These are phyloP conservation scores for Pseudochirops corinnae DNA, from an alignment of 2,797 vertebrate species.

Conservation along the genomic window DNA sequence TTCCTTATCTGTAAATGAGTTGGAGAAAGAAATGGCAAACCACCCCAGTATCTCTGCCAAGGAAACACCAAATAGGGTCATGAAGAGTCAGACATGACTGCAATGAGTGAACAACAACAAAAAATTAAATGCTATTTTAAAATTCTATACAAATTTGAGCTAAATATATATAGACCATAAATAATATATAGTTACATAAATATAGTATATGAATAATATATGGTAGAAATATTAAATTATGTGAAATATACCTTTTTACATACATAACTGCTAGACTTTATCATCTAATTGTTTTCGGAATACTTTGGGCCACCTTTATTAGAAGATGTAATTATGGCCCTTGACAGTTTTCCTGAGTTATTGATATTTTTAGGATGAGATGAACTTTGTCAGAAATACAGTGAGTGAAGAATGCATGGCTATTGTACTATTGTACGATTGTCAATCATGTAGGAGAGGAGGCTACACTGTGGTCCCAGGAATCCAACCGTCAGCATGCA, in stretches of 20 bases:
- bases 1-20: not conserved
- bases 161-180: not conserved
- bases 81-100: not conserved
- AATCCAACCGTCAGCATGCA: not conserved
- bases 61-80: not conserved
- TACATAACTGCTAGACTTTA: not conserved
- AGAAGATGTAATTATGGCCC: not conserved
- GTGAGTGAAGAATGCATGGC: not conserved
- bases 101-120: not conserved
- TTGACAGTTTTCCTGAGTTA: not conserved
- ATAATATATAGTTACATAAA: no score
- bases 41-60: not conserved
- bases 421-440: not conserved
- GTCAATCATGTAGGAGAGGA: not conserved
- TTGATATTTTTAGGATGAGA: not conserved
- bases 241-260: not conserved
- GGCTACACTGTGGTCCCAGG: not conserved
- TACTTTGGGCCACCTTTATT: not conserved
- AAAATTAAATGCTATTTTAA: not conserved
- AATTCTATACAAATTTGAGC: not conserved
- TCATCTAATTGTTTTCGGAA: not conserved
- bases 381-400: not conserved
- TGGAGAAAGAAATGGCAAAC: not conserved
- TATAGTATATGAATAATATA: not conserved
- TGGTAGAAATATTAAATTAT: not conserved